Evolutionary conservation across 2,888 invertebrate genomes (phyloP).

Genomic region (Aphidius colemani): DNA sequence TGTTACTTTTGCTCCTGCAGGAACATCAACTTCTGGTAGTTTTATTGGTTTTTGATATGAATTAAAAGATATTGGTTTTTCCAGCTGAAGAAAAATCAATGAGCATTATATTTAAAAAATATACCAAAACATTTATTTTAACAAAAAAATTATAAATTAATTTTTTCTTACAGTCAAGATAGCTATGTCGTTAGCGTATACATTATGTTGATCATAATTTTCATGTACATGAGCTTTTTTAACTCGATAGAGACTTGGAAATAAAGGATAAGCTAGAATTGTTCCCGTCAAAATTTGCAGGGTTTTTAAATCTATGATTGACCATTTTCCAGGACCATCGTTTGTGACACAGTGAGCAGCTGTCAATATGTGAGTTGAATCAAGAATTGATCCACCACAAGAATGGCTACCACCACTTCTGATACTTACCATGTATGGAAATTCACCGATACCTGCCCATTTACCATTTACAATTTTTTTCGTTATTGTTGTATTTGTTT

Average conservation of each 20-base stretch:
- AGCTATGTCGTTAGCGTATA: conserved; percentile 30
- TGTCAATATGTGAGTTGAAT: conserved; percentile 38
- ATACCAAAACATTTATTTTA: not conserved
- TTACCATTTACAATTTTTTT: conserved; percentile 38
- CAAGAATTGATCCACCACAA: conserved; percentile 44
- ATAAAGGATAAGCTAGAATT: not conserved
- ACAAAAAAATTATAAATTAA: not conserved
- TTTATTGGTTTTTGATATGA: not conserved
- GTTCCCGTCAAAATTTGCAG: not conserved
- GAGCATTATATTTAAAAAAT: not conserved
- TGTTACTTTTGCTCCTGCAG: not conserved
- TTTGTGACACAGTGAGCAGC: conserved; percentile 42
- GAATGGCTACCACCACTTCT: conserved; percentile 29
- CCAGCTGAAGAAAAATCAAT: conserved; percentile 1
- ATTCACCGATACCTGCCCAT: conserved; percentile 33
- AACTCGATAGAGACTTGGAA: not conserved
- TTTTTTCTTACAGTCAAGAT: conserved; percentile 28
- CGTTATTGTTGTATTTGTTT: conserved; percentile 1
- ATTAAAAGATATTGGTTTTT: conserved; percentile 11
- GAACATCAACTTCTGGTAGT: not conserved
- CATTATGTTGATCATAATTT: no score
- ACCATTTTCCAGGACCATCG: not conserved
- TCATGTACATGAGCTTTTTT: not conserved
- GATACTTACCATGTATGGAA: conserved; percentile 41
- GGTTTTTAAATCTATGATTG: no score